Conservation (phyloP, 1,140 invertebrate genomes). For the Drosophila watanabei region DNA sequence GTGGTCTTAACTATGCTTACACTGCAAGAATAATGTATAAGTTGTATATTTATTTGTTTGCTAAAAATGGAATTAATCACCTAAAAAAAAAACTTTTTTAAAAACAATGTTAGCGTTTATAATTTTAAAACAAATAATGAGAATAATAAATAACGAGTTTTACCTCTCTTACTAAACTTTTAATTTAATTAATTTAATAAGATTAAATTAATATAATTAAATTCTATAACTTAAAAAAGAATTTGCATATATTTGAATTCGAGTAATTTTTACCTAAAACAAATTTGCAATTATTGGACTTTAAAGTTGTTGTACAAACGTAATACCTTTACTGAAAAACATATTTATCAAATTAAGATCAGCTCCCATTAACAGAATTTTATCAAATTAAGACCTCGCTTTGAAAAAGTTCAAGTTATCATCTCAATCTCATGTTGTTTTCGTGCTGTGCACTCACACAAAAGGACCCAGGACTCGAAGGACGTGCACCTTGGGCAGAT, state of each 20-base stretch:
- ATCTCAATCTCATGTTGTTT: not conserved
- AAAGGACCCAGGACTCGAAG: not conserved
- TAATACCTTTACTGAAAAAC: too few relatives aligned
- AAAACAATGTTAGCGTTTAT: not conserved
- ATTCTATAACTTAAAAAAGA: too few relatives aligned
- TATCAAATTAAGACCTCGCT: not conserved
- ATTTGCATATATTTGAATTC: too few relatives aligned
- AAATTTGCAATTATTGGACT: too few relatives aligned
- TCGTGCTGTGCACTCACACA: not conserved
- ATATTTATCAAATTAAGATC: not conserved
- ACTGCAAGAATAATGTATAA: not conserved
- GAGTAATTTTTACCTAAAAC: too few relatives aligned
- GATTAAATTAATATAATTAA: too few relatives aligned
- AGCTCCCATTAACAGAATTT: too few relatives aligned
- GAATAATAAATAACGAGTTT: too few relatives aligned
- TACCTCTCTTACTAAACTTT: too few relatives aligned
- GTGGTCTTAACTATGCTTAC: not conserved
- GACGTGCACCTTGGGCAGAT: constrained; percentile 54
- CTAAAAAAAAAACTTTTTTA: not conserved
- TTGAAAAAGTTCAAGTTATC: not conserved
- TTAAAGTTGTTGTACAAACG: too few relatives aligned
- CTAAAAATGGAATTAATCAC: not conserved
- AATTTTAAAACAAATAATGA: too few relatives aligned
- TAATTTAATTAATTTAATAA: too few relatives aligned
- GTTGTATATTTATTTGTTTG: not conserved